Conservation (phyloP, 2,113 vertebrate genomes). For the Diadophis punctatus region DNA sequence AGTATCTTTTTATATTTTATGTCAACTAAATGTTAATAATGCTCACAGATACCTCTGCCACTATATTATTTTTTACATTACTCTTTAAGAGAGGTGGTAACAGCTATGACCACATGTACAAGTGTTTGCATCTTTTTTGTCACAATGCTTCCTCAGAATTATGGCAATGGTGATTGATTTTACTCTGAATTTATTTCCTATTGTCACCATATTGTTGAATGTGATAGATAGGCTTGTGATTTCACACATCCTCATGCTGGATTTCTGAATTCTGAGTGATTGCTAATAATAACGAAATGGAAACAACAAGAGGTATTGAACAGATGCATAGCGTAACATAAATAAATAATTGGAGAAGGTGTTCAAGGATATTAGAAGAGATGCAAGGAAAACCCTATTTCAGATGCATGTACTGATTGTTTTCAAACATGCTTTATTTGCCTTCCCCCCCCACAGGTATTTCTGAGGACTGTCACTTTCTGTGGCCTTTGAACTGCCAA, state of each 20-base stretch:
- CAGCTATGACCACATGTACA: neutral
- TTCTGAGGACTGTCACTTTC: neutral
- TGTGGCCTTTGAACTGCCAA: neutral
- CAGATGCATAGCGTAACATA: neutral
- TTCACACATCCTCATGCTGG: neutral
- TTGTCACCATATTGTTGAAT: neutral
- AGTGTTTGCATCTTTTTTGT: neutral
- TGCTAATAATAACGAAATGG: neutral
- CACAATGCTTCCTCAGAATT: neutral
- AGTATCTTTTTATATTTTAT: neutral
- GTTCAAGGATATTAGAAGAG: neutral
- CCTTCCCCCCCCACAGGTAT: too few species aligned
- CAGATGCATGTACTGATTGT: neutral
- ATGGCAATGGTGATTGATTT: neutral
- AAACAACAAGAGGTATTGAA: neutral
- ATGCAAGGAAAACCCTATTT: neutral
- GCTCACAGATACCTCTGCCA: neutral
- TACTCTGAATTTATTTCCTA: neutral
- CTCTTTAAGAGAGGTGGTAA: neutral
- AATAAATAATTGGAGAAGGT: neutral
- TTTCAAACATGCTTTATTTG: neutral
- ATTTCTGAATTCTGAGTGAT: neutral
- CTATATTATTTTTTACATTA: neutral
- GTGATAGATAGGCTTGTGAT: neutral
- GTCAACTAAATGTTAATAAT: neutral